Evolutionary conservation across 2,888 invertebrate genomes (phyloP).

Genomic region (Tenthredo scrophulariae): DNA sequence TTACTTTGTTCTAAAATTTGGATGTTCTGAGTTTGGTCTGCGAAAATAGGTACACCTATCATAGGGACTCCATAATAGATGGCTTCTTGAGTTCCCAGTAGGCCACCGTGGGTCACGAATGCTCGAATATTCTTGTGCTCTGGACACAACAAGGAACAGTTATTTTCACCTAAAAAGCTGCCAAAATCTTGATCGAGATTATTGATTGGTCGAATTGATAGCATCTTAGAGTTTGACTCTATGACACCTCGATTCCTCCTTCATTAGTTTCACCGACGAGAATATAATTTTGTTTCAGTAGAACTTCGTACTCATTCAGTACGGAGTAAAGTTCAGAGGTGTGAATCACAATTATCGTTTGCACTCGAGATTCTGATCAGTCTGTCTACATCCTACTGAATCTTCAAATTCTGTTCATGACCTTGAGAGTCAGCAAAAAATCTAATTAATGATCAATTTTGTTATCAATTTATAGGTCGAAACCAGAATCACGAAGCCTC

Average conservation of each 20-base stretch:
- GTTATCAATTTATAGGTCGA: too few relatives aligned
- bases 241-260: too few relatives aligned
- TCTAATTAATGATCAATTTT: too few relatives aligned
- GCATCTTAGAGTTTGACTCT: not conserved
- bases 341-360: too few relatives aligned
- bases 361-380: too few relatives aligned
- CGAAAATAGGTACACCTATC: conserved; percentile 67
- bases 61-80: conserved; percentile 63
- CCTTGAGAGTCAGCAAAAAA: too few relatives aligned
- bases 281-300: too few relatives aligned
- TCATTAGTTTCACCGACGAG: too few relatives aligned
- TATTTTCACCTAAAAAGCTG: not conserved
- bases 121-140: conserved; percentile 74
- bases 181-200: not conserved
- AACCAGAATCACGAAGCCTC: too few relatives aligned
- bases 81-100: conserved; percentile 67
- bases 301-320: not conserved
- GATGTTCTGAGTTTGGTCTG: conserved; percentile 66
- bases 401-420: too few relatives aligned
- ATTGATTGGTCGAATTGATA: not conserved
- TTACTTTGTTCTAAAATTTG: conserved; percentile 63
- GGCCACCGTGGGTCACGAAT: conserved; percentile 69
- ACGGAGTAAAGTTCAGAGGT: too few relatives aligned
- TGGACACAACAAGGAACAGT: conserved; percentile 41
- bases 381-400: too few relatives aligned